A percentile compares a stretch with the other conserved stretches of the same genome.
These are phyloP conservation scores for Huso huso DNA, from an alignment of 2,797 vertebrate species.

Conservation along the genomic window DNA sequence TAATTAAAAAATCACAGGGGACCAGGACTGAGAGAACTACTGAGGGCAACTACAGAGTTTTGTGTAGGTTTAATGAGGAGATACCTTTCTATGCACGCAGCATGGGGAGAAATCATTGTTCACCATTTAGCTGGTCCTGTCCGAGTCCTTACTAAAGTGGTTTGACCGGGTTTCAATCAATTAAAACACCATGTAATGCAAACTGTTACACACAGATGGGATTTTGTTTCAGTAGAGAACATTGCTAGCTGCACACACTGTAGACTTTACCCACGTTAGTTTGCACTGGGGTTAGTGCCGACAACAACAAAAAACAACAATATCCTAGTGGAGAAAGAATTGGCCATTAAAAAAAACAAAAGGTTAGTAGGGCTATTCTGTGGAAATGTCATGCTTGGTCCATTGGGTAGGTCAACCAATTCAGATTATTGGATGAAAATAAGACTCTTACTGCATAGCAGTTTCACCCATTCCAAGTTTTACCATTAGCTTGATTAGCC, in stretches of 20 bases:
- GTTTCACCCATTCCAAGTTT: too few species aligned
- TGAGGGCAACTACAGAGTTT: not conserved
- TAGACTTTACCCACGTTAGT: constrained; percentile 12
- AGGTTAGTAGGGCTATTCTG: too few species aligned
- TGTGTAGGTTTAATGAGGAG: not conserved
- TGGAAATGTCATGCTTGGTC: too few species aligned
- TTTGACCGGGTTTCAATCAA: constrained; percentile 30
- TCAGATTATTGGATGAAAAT: too few species aligned
- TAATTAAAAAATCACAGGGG: constrained; percentile 5
- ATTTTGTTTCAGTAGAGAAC: constrained; percentile 17
- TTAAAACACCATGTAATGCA: constrained; percentile 23
- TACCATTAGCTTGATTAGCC: too few species aligned
- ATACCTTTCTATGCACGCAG: not conserved
- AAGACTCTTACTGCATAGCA: too few species aligned
- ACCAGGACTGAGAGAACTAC: not conserved
- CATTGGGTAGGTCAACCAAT: too few species aligned
- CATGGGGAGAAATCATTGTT: not conserved
- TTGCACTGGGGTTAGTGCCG: not conserved
- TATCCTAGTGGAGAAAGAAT: too few species aligned
- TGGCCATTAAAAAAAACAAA: too few species aligned
- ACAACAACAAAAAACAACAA: too few species aligned
- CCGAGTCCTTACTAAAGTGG: constrained; percentile 22
- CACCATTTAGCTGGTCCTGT: not conserved
- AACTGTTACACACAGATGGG: constrained; percentile 25
- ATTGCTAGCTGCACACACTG: constrained; percentile 2